Percentiles rank a stretch among this genome's conserved stretches.
Conservation (phyloP, 2,113 vertebrate species). For the Phyllostomus hastatus region DNA sequence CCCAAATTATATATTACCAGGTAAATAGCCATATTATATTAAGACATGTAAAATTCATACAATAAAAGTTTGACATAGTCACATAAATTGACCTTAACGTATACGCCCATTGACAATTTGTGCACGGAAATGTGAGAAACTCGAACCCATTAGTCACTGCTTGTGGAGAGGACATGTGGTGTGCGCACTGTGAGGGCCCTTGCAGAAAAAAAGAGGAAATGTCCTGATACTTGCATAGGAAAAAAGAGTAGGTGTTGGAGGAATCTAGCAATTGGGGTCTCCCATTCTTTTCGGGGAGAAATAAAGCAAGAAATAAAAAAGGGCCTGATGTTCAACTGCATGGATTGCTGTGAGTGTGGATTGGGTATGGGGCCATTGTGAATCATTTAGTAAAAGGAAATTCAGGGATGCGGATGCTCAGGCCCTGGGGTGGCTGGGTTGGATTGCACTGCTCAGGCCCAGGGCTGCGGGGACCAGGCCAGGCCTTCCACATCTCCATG, state of each 20-base stretch:
- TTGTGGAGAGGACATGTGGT: background rate
- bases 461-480: background rate
- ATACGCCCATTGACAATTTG: background rate
- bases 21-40: background rate
- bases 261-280: background rate
- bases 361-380: background rate
- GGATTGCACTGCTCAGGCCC: background rate
- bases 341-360: background rate
- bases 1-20: background rate
- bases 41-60: background rate
- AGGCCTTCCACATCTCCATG: too few relatives aligned
- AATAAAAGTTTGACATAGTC: background rate
- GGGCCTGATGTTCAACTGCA: background rate
- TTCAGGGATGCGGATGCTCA: background rate
- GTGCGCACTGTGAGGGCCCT: fast-evolving
- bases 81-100: background rate
- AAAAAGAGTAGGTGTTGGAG: background rate
- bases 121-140: background rate
- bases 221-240: background rate
- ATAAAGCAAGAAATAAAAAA: background rate
- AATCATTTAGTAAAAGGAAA: background rate
- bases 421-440: fast-evolving
- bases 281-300: fast-evolving
- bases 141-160: background rate
- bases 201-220: too few relatives aligned